Conservation (phyloP, 2,797 vertebrate species). For the Sebastes taczanowskii region DNA sequence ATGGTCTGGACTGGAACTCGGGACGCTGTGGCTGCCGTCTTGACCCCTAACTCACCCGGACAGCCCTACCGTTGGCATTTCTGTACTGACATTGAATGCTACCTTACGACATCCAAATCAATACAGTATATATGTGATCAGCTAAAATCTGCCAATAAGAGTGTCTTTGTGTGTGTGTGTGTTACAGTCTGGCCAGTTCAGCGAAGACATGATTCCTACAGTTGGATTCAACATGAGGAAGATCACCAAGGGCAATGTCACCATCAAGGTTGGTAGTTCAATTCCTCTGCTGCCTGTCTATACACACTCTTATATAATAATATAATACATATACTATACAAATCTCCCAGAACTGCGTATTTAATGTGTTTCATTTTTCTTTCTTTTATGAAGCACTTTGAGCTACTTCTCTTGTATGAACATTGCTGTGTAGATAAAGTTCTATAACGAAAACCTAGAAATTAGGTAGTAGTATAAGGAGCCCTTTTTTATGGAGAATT, state of each 20-base stretch:
- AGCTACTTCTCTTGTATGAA: too few relatives aligned
- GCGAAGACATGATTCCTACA: conserved; percentile 99
- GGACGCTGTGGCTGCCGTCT: background rate
- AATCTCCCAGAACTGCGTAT: too few relatives aligned
- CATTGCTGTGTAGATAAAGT: too few relatives aligned
- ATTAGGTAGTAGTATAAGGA: too few relatives aligned
- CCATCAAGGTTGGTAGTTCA: conserved; percentile 89
- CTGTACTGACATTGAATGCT: background rate
- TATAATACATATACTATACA: too few relatives aligned
- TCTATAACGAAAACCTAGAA: too few relatives aligned
- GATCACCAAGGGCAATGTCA: conserved; percentile 98
- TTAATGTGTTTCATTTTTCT: too few relatives aligned
- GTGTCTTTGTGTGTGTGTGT: conserved; percentile 2
- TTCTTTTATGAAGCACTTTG: too few relatives aligned
- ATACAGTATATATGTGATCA: background rate
- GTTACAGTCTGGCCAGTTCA: conserved; percentile 95
- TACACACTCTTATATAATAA: background rate
- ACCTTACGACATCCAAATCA: background rate
- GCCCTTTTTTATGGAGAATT: too few relatives aligned
- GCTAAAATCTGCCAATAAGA: background rate
- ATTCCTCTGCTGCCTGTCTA: background rate
- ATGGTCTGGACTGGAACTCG: background rate
- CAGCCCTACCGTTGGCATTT: background rate
- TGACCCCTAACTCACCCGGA: background rate
- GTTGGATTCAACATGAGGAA: conserved; percentile 99